These are phyloP conservation scores for Polyommatus iphigenia DNA, from an alignment of 2,888 invertebrate genomes.

Conservation along the genomic window DNA sequence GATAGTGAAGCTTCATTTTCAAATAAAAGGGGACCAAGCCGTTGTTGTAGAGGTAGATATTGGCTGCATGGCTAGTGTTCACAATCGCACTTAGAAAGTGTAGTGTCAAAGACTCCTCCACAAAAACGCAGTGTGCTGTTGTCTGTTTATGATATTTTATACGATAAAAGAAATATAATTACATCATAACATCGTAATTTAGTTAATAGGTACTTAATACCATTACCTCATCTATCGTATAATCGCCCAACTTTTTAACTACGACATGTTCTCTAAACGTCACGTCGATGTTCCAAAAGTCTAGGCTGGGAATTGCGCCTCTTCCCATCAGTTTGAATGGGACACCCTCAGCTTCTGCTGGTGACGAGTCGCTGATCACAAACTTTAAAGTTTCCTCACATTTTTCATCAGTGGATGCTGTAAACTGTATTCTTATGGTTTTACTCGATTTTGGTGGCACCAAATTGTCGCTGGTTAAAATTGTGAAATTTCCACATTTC, in stretches of 20 bases:
- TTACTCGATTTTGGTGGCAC: constrained; percentile 70
- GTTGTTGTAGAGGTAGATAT: constrained; percentile 68
- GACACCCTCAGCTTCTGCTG: constrained; percentile 73
- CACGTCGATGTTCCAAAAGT: constrained; percentile 77
- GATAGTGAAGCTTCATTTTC: constrained; percentile 64
- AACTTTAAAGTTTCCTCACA: constrained; percentile 70
- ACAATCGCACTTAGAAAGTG: constrained; percentile 69
- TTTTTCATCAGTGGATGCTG: constrained; percentile 57
- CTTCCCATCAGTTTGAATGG: constrained; percentile 72
- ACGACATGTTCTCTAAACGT: constrained; percentile 82
- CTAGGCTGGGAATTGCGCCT: constrained; percentile 79
- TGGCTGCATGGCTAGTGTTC: constrained; percentile 56
- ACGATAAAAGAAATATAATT: background rate
- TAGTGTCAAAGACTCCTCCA: constrained; percentile 67
- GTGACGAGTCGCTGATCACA: constrained; percentile 71
- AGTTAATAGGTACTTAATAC: background rate
- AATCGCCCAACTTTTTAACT: constrained; percentile 74
- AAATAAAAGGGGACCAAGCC: constrained; percentile 69
- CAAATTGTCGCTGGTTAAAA: constrained; percentile 69
- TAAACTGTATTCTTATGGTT: constrained; percentile 65
- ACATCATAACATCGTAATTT: too few relatives aligned
- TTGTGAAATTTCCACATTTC: constrained; percentile 69
- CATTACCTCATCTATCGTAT: constrained; percentile 70
- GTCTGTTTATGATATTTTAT: constrained; percentile 49
- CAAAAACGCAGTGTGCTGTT: constrained; percentile 69